Conservation (phyloP, 1,140 invertebrate species). For the Trichogramma pretiosum region DNA sequence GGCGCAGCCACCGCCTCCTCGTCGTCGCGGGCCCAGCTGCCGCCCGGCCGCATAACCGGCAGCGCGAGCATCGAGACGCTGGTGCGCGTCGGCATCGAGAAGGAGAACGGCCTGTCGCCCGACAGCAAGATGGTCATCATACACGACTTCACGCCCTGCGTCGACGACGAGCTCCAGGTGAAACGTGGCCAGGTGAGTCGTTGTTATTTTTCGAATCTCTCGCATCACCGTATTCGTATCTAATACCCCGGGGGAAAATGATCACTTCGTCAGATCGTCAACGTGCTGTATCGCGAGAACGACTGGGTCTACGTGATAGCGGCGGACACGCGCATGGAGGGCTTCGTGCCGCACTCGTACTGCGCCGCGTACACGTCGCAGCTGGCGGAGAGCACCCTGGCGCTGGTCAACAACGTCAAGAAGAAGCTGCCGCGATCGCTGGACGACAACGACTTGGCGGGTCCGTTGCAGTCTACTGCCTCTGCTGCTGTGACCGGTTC, state of each 20-base stretch:
- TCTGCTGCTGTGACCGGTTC: too few species aligned
- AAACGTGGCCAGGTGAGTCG: conserved; percentile 54
- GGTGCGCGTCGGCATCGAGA: conserved; percentile 87
- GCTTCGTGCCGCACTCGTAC: conserved; percentile 90
- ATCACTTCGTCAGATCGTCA: conserved; percentile 71
- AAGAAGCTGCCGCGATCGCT: conserved; percentile 72
- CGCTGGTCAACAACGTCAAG: conserved; percentile 59
- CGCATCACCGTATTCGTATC: too few species aligned
- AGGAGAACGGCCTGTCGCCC: conserved; percentile 82
- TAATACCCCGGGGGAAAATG: too few species aligned
- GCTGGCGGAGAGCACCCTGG: conserved; percentile 62
- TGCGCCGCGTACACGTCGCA: conserved; percentile 78
- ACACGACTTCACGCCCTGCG: conserved; percentile 89
- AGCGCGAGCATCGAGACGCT: conserved; percentile 91
- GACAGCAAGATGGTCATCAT: conserved; percentile 92
- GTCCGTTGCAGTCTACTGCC: conserved; percentile 30
- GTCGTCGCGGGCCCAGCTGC: conserved; percentile 34
- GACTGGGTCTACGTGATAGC: conserved; percentile 95
- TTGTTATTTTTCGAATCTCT: conserved; percentile 15
- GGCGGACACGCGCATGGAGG: conserved; percentile 77
- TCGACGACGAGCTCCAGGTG: conserved; percentile 87
- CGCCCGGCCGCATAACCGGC: conserved; percentile 80
- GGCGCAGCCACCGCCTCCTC: conserved; percentile 37
- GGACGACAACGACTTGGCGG: conserved; percentile 33
- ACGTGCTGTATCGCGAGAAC: conserved; percentile 87